These are phyloP conservation scores for Pipistrellus kuhlii DNA, from an alignment of 2,797 vertebrate genomes.

Conservation along the genomic window DNA sequence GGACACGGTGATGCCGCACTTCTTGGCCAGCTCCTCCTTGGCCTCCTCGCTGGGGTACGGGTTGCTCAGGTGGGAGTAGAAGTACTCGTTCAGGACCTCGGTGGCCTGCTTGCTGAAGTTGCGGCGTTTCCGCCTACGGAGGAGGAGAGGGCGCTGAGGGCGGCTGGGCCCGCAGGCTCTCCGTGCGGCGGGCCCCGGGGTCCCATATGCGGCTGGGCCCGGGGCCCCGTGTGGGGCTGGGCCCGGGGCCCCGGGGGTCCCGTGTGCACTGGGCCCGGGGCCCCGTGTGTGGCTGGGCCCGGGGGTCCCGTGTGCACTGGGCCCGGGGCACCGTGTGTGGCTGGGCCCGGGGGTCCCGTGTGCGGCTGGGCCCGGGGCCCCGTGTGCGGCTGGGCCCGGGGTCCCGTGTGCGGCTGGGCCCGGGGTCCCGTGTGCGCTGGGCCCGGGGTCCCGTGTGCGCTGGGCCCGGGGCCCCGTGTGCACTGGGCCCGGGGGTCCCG, in stretches of 20 bases:
- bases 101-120: constrained; percentile 88
- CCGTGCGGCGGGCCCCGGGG: not conserved
- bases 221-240: too few relatives aligned
- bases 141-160: not conserved
- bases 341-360: too few relatives aligned
- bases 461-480: not conserved
- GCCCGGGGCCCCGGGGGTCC: rapidly evolving
- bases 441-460: constrained; percentile 71
- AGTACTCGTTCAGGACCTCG: constrained; percentile 86
- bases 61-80: constrained; percentile 87
- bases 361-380: not conserved
- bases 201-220: too few relatives aligned
- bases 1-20: constrained; percentile 86
- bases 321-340: constrained; percentile 69
- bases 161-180: not conserved
- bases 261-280: too few relatives aligned
- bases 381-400: too few relatives aligned
- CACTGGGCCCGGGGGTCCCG: constrained; percentile 79
- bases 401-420: constrained; percentile 69
- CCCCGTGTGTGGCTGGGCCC: rapidly evolving
- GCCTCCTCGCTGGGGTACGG: constrained; percentile 86
- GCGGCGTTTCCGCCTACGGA: constrained; percentile 82
- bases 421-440: not conserved
- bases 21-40: constrained; percentile 86
- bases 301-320: not conserved